Percentiles rank a stretch among this genome's conserved stretches.
phyloP scores from a whole-genome alignment of 2,888 invertebrate genomes.

The Dasypogon diadema region DNA sequence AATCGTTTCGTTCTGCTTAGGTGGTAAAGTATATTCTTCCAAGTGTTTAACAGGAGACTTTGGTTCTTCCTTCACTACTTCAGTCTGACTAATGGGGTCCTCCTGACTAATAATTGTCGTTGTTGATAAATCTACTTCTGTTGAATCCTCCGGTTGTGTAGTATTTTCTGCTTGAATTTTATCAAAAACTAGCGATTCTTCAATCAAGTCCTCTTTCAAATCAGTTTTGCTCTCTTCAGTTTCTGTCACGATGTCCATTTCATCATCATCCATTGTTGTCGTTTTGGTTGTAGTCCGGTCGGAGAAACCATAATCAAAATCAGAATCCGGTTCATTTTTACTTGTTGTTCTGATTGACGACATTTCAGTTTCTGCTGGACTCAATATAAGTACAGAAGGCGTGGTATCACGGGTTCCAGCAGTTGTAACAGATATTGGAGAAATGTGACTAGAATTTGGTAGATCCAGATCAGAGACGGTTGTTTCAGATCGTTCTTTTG shows the following conservation, averaged over 20 bases:
- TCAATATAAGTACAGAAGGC: constrained; percentile 41
- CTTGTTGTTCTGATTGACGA: background rate
- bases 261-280: constrained; percentile 9
- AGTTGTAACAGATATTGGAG: constrained; percentile 16
- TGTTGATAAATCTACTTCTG: constrained; percentile 34
- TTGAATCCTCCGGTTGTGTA: constrained; percentile 50
- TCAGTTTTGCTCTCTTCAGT: constrained; percentile 37
- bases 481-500: constrained; percentile 10
- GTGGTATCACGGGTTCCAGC: constrained; percentile 8
- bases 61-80: background rate
- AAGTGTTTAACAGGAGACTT: background rate
- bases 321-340: background rate
- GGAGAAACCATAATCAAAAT: constrained; percentile 9
- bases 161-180: constrained; percentile 5
- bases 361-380: constrained; percentile 28
- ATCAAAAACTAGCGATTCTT: constrained; percentile 55
- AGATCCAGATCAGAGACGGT: background rate
- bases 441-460: constrained; percentile 10
- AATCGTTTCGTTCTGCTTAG: constrained; percentile 4
- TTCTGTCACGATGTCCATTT: constrained; percentile 52
- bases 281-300: constrained; percentile 16
- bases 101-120: background rate
- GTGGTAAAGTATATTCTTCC: background rate
- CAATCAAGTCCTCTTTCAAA: constrained; percentile 53
- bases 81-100: background rate